Base-by-base conservation (phyloP, 2,888 invertebrate species). In the Ectemnius lituratus region DNA sequence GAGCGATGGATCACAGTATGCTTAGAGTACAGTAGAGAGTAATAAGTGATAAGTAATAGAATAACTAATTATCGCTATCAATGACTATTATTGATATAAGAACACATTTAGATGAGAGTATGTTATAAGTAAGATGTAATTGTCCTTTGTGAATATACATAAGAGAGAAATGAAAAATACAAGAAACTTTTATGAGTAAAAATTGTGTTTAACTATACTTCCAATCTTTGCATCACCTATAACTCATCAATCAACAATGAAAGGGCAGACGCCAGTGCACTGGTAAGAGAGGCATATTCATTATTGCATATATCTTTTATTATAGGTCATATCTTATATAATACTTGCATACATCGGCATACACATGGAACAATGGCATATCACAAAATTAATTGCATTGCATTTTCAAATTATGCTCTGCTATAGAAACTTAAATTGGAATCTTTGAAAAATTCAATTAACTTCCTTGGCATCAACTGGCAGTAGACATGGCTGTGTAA, bases 101-200 rank as follows among this genome's bases (percentile, higher is more conserved):
- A 87, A 78, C 88, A 88, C 85, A 87, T 86, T 88, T 89, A 88
- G 87, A 80, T 84, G 76, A 85, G 83, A 88, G 85, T 88, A 88
- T 84, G 82, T 84, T 85, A 87, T 90, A 89, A 89, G 88, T 88
- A 89, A 87, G 88, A 89, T 89, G 88, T 90, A 90, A 90, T 88
- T 90, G 89, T 89, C 88, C 87, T 88, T 89, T 89, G 90, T 90
- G 90, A 90, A 90, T 90, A 90, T 88, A 88, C 86, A 89, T 88
- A 88, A 90, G 88, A 89, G 88, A 89, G 88, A 88, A 88, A 87
- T 88, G 88, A 88, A 88, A 89, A 90, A 89, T 89, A 90, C 88
- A 89, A 90, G 84, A 89, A 89, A 88, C 90, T 90, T 90, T 90
- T 90, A 90, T 90, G 89, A 90, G 88, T 88, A 90, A 79, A 64